Base-by-base conservation (phyloP, 92 coral and sea anemone genomes). In the Palythoa grandis region DNA sequence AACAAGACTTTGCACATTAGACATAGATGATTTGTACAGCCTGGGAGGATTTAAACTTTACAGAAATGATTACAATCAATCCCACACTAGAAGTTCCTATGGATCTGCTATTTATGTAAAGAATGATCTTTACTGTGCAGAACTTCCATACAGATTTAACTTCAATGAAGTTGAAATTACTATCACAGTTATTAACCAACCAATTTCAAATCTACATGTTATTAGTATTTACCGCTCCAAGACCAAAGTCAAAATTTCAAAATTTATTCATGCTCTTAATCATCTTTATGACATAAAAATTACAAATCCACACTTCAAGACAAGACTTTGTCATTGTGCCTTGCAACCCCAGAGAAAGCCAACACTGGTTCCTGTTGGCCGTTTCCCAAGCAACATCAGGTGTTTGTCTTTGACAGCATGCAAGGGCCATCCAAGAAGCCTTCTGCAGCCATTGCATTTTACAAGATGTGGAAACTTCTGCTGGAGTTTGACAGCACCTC, bases 141-240 rank as follows among this genome's bases (percentile, higher is more conserved):
- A 53, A 86, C 72, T 5, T 74, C 89, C 87, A 4, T 75, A 67
- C 70, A 86, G 89, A 52, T 79, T 73, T 29, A 86, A 86, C 37
- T 86, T 70, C 24, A 79, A 90, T 86, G 68, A 54, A 0, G 92
- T 90, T 19, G 90, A 90, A 90, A 90, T 90, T 15, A 90, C 87
- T 57, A 24, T 87, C 6, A 83, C 56, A 61, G 87, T 87, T 63
- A 7, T 91, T 0, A 25, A 52, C 54, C 20, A 88, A 16, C 88
- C 86, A 68, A 38, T 88, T 68, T 82, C 88, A 76, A 78, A 73
- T 38, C 63, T 93, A 8, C 94, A 93, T 72, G 23, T 93, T 13
- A 48, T 91, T 74, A 88, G 94, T 25, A 91, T 93, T 40, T 91
- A 93, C 58, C 91, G 89, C 17, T 91, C 95, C 7, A 85, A 60